Evolutionary conservation across 2,888 invertebrate genomes (phyloP).

Genomic region (Scrobipalpa atriplicella): DNA sequence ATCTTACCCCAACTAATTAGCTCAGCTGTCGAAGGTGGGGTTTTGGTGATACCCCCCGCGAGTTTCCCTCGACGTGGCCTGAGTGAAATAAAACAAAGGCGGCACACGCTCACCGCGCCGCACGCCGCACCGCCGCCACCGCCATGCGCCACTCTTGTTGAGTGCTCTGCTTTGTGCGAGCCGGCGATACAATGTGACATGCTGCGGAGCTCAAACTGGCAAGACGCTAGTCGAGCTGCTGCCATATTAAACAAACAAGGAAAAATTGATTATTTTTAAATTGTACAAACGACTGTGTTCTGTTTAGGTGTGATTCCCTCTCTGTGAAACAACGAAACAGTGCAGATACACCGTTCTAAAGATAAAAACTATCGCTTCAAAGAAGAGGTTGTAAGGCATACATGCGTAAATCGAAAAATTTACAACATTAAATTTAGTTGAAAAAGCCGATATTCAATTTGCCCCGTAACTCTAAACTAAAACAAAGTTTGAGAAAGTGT

Average conservation of each 20-base stretch:
- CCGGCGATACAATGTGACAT: constrained; percentile 74
- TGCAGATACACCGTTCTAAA: too few relatives aligned
- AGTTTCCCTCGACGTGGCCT: constrained; percentile 73
- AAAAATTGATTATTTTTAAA: too few relatives aligned
- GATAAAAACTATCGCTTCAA: too few relatives aligned
- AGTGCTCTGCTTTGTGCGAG: constrained; percentile 79
- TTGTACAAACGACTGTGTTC: too few relatives aligned
- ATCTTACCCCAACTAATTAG: not conserved
- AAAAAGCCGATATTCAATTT: not conserved
- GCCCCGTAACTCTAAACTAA: not conserved
- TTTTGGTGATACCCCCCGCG: constrained; percentile 65
- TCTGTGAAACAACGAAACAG: too few relatives aligned
- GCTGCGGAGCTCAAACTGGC: constrained; percentile 27
- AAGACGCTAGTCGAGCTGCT: too few relatives aligned
- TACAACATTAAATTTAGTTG: too few relatives aligned
- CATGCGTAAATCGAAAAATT: too few relatives aligned
- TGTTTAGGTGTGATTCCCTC: too few relatives aligned
- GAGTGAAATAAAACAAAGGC: constrained; percentile 80
- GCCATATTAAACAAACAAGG: too few relatives aligned
- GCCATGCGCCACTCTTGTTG: constrained; percentile 72
- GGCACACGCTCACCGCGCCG: constrained; percentile 62
- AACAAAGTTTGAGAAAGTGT: constrained; percentile 18
- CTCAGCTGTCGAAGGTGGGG: constrained; percentile 46
- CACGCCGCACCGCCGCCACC: constrained; percentile 41
- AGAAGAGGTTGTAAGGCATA: too few relatives aligned